Percentiles rank a stretch among this genome's conserved stretches.
These are phyloP conservation scores for Bruchidius siliquastri DNA, from an alignment of 2,888 invertebrate genomes.

Conservation along the genomic window DNA sequence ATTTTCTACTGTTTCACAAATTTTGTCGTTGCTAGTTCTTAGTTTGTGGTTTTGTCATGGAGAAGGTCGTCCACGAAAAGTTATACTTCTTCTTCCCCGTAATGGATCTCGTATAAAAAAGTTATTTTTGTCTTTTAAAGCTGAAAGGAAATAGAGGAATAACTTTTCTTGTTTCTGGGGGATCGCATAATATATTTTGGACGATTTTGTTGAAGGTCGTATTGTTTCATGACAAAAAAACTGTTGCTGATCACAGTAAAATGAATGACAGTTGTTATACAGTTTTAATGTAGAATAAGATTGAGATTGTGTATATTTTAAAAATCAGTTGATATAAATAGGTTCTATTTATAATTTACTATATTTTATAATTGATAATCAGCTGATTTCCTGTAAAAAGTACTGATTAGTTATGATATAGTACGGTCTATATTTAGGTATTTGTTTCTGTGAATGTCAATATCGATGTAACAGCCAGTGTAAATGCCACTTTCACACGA, in stretches of 20 bases:
- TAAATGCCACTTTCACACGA: background rate
- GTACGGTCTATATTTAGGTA: conserved; percentile 21
- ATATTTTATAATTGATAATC: conserved; percentile 17
- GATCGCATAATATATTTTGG: conserved; percentile 20
- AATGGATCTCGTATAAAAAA: background rate
- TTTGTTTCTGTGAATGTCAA: conserved; percentile 18
- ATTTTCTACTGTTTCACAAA: background rate
- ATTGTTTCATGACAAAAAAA: background rate
- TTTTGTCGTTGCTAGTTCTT: background rate
- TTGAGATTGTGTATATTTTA: conserved; percentile 21
- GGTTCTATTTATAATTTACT: conserved; percentile 22
- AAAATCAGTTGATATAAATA: conserved; percentile 23
- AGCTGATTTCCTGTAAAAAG: conserved; percentile 43
- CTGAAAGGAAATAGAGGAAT: background rate
- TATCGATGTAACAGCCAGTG: conserved; percentile 2
- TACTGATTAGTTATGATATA: conserved; percentile 42
- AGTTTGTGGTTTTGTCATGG: background rate
- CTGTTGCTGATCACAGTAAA: conserved; percentile 23
- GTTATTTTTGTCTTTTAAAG: background rate
- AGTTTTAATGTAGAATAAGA: conserved; percentile 8
- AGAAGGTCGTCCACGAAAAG: background rate
- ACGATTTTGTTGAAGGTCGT: conserved; percentile 18
- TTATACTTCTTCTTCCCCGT: background rate
- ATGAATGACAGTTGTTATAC: conserved; percentile 31
- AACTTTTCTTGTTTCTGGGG: background rate